A percentile compares a stretch with the other conserved stretches of the same genome.
These are phyloP conservation scores for Semnornis frantzii DNA, from an alignment of 2,113 vertebrate genomes.

Conservation along the genomic window DNA sequence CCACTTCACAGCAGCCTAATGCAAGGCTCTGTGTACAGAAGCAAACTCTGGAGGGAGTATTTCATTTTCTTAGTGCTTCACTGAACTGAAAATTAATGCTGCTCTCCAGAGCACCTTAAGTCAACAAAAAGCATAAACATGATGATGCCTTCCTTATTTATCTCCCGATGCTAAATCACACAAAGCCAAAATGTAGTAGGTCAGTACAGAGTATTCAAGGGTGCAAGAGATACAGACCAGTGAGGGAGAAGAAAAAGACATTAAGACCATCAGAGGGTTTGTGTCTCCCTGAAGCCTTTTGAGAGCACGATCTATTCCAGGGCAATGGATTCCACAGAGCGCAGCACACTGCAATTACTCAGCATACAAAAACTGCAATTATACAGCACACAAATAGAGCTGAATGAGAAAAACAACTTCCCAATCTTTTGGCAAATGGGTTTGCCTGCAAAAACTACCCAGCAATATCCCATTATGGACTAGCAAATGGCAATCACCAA, in stretches of 20 bases:
- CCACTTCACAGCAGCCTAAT: slow-evolving; percentile 45
- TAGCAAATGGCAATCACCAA: background rate
- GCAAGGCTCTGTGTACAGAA: slow-evolving; percentile 9
- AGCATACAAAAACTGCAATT: background rate
- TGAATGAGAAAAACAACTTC: background rate
- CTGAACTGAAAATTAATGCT: slow-evolving; percentile 56
- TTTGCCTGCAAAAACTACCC: background rate
- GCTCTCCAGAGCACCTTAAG: slow-evolving; percentile 31
- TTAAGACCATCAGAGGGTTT: background rate
- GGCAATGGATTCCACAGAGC: background rate
- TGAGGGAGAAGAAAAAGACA: background rate
- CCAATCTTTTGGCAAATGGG: background rate
- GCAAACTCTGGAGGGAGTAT: slow-evolving; percentile 47
- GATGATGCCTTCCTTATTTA: background rate
- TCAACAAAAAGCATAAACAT: slow-evolving; percentile 44
- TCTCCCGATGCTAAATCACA: background rate
- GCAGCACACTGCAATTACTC: background rate
- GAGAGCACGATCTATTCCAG: background rate
- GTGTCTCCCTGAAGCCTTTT: background rate
- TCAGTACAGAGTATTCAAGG: background rate
- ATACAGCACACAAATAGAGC: background rate
- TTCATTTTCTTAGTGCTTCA: slow-evolving; percentile 54
- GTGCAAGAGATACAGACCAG: background rate
- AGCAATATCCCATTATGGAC: background rate
- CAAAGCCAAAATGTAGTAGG: background rate